These are phyloP conservation scores for Ectropis crepuscularia DNA, from an alignment of 2,888 invertebrate genomes.

Conservation along the genomic window DNA sequence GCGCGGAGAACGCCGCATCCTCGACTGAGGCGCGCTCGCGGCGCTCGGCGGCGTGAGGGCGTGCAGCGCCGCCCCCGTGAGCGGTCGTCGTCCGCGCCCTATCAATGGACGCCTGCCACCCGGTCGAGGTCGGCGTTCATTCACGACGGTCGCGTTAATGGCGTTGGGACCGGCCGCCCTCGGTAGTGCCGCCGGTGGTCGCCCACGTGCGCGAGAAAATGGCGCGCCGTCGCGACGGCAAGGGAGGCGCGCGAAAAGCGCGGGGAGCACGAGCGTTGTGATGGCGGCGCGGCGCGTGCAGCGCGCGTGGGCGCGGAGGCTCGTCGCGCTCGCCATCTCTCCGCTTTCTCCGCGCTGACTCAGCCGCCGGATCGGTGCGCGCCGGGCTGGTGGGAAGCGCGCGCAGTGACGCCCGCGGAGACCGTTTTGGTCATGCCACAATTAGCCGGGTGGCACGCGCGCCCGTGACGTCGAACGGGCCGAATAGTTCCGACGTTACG, in stretches of 20 bases:
- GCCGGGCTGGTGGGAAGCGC: conserved; percentile 47
- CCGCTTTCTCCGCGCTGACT: conserved; percentile 65
- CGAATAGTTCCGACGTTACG: conserved; percentile 73
- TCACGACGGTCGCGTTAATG: conserved; percentile 82
- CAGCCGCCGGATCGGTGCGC: conserved; percentile 71
- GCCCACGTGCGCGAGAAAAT: conserved; percentile 84
- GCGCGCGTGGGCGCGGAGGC: conserved; percentile 77
- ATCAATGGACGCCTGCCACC: conserved; percentile 78
- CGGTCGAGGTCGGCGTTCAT: conserved; percentile 81
- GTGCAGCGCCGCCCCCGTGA: conserved; percentile 78
- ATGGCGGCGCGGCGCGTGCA: conserved; percentile 45
- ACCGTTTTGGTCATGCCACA: conserved; percentile 80
- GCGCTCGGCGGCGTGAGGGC: conserved; percentile 63
- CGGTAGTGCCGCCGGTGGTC: conserved; percentile 61
- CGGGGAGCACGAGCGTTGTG: conserved; percentile 76
- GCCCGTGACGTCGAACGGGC: conserved; percentile 75
- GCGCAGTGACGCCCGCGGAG: conserved; percentile 60
- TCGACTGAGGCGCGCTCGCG: conserved; percentile 85
- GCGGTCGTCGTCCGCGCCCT: conserved; percentile 78
- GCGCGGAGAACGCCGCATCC: conserved; percentile 80
- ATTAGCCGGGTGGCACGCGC: conserved; percentile 75
- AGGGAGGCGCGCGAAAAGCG: conserved; percentile 82
- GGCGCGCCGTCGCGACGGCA: conserved; percentile 81
- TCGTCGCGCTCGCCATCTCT: conserved; percentile 59
- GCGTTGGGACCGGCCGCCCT: conserved; percentile 76